These are phyloP conservation scores for Hozukius guyotensis DNA, from an alignment of 2,797 vertebrate species.

Conservation along the genomic window DNA sequence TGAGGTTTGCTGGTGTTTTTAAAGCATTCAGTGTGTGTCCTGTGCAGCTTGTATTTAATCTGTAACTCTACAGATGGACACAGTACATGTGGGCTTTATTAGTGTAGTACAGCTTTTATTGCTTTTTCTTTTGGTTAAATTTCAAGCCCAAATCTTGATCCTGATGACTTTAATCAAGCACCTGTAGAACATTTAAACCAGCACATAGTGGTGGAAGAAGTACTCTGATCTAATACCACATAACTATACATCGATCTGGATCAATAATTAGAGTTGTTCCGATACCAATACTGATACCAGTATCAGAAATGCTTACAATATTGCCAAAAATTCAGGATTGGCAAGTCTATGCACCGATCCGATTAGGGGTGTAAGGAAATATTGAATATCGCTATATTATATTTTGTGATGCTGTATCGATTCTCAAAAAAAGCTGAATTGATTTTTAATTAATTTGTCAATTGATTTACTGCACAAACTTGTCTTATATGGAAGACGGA, in stretches of 20 bases:
- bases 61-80: neutral
- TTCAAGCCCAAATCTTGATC: neutral
- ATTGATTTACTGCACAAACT: no score
- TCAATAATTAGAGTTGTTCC: no score
- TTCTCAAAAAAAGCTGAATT: no score
- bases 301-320: no score
- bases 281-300: no score
- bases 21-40: neutral
- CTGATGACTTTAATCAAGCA: neutral
- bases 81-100: neutral
- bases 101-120: neutral
- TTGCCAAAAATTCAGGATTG: no score
- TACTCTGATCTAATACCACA: neutral
- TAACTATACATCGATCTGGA: neutral
- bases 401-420: no score
- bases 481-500: no score
- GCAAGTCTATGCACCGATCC: no score
- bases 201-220: neutral
- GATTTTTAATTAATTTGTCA: no score
- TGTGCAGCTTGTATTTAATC: neutral
- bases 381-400: no score
- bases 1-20: neutral
- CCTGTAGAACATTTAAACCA: neutral
- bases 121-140: neutral
- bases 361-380: no score